Percentiles rank a stretch among this genome's conserved stretches.
Evolutionary conservation across 2,797 vertebrate genomes (phyloP).

Genomic region (Enteromius argenteus): DNA sequence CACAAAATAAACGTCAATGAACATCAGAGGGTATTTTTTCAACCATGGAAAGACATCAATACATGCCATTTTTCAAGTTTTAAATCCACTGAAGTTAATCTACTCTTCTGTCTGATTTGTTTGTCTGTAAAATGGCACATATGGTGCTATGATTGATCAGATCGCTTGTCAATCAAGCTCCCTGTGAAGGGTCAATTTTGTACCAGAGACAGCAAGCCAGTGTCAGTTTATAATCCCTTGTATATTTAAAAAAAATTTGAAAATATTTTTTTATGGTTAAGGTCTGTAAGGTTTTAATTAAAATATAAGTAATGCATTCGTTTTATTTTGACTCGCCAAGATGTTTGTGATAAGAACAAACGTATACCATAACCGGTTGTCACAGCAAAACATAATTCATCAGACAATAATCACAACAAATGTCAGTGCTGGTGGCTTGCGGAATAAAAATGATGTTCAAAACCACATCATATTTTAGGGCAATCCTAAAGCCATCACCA

Average conservation of each 20-base stretch:
- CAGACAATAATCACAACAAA: slow-evolving; percentile 53
- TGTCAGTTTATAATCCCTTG: not conserved
- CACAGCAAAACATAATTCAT: slow-evolving; percentile 25
- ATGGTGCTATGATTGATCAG: not conserved
- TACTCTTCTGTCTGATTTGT: not conserved
- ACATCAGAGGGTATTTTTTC: not conserved
- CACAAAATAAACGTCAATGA: not conserved
- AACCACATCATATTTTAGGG: slow-evolving; percentile 53
- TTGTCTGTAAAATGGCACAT: not conserved
- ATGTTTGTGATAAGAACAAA: slow-evolving; percentile 11
- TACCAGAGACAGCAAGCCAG: not conserved
- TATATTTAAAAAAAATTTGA: not conserved
- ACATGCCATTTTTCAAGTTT: not conserved
- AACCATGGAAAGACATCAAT: not conserved
- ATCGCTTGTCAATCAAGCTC: not conserved
- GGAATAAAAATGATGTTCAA: slow-evolving; percentile 47
- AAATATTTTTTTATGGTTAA: not conserved
- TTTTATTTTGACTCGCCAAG: not conserved
- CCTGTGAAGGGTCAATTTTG: not conserved
- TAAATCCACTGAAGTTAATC: not conserved
- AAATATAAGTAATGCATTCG: not conserved
- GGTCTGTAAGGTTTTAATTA: not conserved
- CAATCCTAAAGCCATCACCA: slow-evolving; percentile 57
- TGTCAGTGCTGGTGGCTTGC: slow-evolving; percentile 43
- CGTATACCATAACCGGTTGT: not conserved